Conservation (phyloP, 1,140 invertebrate species). For the Anthonomus grandis region DNA sequence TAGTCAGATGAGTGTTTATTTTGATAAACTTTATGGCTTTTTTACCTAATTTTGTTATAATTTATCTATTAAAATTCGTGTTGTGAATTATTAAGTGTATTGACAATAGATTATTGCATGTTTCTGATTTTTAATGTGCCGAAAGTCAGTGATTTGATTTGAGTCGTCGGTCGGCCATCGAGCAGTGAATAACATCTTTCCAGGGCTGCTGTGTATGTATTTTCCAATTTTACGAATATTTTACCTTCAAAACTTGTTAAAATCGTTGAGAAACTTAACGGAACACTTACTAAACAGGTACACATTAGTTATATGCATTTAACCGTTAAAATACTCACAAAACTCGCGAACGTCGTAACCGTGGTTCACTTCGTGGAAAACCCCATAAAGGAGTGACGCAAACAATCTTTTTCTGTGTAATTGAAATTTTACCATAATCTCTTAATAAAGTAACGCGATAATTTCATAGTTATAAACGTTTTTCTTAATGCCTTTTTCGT, state of each 20-base stretch:
- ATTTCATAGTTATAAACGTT: conserved; percentile 5
- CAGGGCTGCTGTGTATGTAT: conserved; percentile 46
- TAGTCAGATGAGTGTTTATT: conserved; percentile 23
- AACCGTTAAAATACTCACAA: conserved; percentile 4
- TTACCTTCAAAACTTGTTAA: conserved; percentile 31
- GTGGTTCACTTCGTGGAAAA: conserved; percentile 31
- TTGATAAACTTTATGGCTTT: conserved; percentile 4
- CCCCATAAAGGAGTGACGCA: conserved; percentile 41
- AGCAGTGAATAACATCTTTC: conserved; percentile 47
- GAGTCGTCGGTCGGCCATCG: conserved; percentile 48
- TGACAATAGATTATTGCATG: no score
- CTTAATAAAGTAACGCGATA: conserved; percentile 7
- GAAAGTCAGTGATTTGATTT: conserved; percentile 33
- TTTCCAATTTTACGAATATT: conserved; percentile 34
- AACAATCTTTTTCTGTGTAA: conserved; percentile 19
- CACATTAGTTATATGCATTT: conserved; percentile 15
- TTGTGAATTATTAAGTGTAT: no score
- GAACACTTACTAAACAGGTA: conserved; percentile 23
- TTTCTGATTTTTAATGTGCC: neutral
- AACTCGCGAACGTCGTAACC: conserved; percentile 7
- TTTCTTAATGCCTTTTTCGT: conserved; percentile 7
- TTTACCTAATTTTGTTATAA: neutral
- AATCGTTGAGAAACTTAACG: conserved; percentile 24
- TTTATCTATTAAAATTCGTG: neutral
- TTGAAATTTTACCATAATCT: conserved; percentile 8